Evolutionary conservation across 2,113 vertebrate genomes (phyloP).

Genomic region (Fregata magnificens): DNA sequence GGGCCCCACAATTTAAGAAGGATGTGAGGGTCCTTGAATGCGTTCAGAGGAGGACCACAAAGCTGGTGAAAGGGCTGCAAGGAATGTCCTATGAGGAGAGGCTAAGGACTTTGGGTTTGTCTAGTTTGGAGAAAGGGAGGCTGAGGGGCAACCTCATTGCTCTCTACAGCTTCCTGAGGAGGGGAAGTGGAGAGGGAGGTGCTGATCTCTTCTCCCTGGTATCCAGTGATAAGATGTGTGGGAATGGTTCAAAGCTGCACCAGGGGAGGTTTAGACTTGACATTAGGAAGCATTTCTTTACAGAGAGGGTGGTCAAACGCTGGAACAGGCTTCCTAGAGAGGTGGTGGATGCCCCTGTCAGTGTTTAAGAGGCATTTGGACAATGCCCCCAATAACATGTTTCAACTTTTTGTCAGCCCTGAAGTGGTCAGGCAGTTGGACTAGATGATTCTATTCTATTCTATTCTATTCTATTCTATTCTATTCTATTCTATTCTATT

Average conservation of each 20-base stretch:
- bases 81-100: neutral
- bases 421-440: neutral
- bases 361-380: neutral
- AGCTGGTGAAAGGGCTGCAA: neutral
- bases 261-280: neutral
- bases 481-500: neutral
- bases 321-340: neutral
- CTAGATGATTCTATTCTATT: neutral
- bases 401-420: neutral
- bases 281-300: neutral
- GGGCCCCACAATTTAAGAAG: neutral
- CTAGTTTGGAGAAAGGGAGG: neutral
- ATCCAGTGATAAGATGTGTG: fast-evolving
- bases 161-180: neutral
- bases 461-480: neutral
- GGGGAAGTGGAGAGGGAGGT: neutral
- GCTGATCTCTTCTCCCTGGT: neutral
- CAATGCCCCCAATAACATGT: neutral
- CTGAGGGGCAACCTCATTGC: neutral
- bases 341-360: fast-evolving
- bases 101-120: neutral
- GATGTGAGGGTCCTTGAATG: neutral
- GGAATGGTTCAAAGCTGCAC: neutral
- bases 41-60: neutral
- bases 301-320: neutral